Base-by-base conservation (phyloP, 2,113 vertebrate species). In the Mohoua ochrocephala region DNA sequence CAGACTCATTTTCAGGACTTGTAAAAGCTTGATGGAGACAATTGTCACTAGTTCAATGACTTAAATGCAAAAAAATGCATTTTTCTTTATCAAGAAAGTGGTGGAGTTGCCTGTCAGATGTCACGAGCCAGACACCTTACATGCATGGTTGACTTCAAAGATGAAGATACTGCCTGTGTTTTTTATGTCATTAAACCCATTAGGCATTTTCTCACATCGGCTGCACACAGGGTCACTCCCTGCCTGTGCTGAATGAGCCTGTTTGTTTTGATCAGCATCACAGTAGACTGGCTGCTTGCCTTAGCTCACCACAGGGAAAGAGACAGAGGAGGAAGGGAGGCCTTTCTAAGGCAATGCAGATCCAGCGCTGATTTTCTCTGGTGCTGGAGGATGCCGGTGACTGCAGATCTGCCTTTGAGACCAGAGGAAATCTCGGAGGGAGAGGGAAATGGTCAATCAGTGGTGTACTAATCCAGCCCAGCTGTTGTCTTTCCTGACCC, bases 231-330 rank as follows among this genome's bases (percentile, higher is more conserved):
- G 5, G 31, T 60, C 19, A 10, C 71, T 91, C 85, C 67, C 61
- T 0, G 41, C 86, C 83, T 53, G 69, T 68, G 65, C 68, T 78
- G 83, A 91, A 65, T 45, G 42, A 89, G 79, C 64, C 91, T 93
- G 88, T 95, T 96, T 88, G 14, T 93, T 96, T 92, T 89, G 83
- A 92, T 96, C 93, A 94, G 69, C 65, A 44, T 95, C 95, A 93
- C 41, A 65, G 83, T 1, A 68, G 60, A 4, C 68, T 78, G 85
- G n/a, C 95, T 89, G 88, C 88, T 88, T 89, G 79, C 80, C 91
- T 92, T 23, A 42, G 63, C 18, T 95, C 70, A 53, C 45, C 16
- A 18, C 77, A 39, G 85, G 80, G 63, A 54, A 68, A 54, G 65
- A 68, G 64, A 50, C 65, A 88, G 60, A 20, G 7, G 0, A 7